Conservation (phyloP, 2,113 vertebrate species). For the Carassius auratus region DNA sequence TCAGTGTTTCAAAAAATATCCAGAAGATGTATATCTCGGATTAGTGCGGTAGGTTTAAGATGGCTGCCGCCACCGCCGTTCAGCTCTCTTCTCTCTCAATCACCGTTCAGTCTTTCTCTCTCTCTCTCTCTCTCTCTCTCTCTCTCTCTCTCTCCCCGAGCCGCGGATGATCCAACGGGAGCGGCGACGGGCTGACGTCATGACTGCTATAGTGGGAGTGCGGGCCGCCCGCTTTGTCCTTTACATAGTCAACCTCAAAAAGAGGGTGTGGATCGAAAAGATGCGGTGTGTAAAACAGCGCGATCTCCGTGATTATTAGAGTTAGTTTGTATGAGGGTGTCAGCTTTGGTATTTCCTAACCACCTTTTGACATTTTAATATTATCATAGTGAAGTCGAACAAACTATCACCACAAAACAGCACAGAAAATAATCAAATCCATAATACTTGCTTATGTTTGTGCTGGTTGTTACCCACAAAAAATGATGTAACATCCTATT, state of each 20-base stretch:
- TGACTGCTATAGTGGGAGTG: constrained; percentile 71
- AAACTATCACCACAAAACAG: too few relatives aligned
- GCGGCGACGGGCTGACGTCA: constrained; percentile 74
- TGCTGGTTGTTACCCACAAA: too few relatives aligned
- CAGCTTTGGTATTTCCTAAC: not conserved
- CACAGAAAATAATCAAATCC: too few relatives aligned
- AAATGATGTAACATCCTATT: too few relatives aligned
- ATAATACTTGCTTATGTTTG: too few relatives aligned
- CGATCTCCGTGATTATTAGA: not conserved
- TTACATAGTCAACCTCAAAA: not conserved
- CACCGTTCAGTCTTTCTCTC: not conserved
- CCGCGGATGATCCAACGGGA: constrained; percentile 65
- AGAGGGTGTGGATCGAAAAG: constrained; percentile 7
- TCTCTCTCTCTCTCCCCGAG: constrained; percentile 42
- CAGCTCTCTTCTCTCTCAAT: constrained; percentile 55
- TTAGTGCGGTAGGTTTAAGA: constrained; percentile 76
- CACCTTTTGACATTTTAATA: not conserved
- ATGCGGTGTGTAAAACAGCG: not conserved
- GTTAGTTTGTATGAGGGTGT: not conserved
- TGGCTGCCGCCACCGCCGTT: constrained; percentile 77
- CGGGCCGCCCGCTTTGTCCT: constrained; percentile 65
- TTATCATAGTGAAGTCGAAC: not conserved
- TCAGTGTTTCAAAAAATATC: constrained; percentile 66
- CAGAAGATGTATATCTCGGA: constrained; percentile 68
- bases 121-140: constrained; percentile 2